Evolutionary conservation across 2,888 invertebrate species (phyloP), one percentile per base, ranked within the genome.

Genomic region (Lathronympha strigana): DNA sequence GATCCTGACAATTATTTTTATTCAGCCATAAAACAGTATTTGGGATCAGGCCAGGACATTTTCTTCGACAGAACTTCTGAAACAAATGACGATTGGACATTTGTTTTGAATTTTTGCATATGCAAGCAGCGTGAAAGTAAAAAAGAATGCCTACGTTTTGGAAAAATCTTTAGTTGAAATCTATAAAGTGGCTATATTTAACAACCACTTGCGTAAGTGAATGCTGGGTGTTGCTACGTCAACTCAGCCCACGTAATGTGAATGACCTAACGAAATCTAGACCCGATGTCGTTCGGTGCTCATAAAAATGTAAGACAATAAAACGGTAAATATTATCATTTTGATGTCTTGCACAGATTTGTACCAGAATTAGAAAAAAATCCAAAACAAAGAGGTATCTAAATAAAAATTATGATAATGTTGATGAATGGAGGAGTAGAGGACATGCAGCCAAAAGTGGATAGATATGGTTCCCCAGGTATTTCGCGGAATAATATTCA

Each of bases 271-370:
- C 57, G 15, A 47, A 62, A 19, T 51, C 40, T 53, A 61, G 43
- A 43, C 54, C 21, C 55, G 19, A 31, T 43, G 31, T 43, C 28
- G 40, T 17, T 57, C 31, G 28, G 11, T 23, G 43, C 36, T 49
- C 62, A 38, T 54, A 47, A 62, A 55, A 28, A 55, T 47, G 15
- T 28, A 63, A 19, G 21, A 47, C 62, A 62, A 54, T 54, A 62
- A 62, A 54, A 47, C 15, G 15, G 21, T 5, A 15, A 17, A 19
- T 11, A 13, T 36, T 25, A 28, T 63, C 4, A 28, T 25, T 53
- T 45, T 45, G 53, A 53, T 53, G 43, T 17, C 33, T 36, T 45
- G 17, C 17, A 45, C 23, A 54, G 33, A 25, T 47, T 13, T 53
- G 23, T 47, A 9, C 33, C 33, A 33, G 11, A n/a, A n/a, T n/a